Base-by-base conservation (phyloP, 2,888 invertebrate genomes). In the Hypomecis atomaria region DNA sequence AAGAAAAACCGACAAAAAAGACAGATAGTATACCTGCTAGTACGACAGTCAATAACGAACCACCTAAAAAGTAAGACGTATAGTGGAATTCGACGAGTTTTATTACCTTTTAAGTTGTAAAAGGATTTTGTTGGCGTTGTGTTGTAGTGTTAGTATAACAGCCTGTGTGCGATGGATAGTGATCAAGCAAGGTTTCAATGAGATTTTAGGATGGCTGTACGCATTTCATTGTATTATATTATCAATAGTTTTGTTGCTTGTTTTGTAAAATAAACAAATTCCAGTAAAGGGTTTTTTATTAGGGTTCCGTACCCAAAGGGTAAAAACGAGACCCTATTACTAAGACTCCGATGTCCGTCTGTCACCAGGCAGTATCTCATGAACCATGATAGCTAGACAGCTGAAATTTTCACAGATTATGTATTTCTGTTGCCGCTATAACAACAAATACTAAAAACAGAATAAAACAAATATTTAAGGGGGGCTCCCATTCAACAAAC, bases 1-100 rank as follows among this genome's bases (percentile, higher is more conserved):
- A 96, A 81, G 94, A 95, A 62, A 94, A 94, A 70, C 83, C 88
- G 43, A 70, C 82, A 4, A 13, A 78, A 0, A 73, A 86, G 1
- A 65, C 83, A 1, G 85, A 84, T 4, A 84, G 84, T 70, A 78
- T 86, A 84, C 83, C 88, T 6, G 66, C 83, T n/a, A 65, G 71
- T 8, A 53, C 84, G 5, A 73, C 67, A 38, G 57, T 38, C 43
- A 36, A n/a, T 13, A 9, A n/a, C 11, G 38, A 11, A 5, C 59
- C 53, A 61, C 88, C 79, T 86, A 90, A 88, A 85, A 81, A 85
- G 74, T 89, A 86, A 88, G 13, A 78, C 66, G 71, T 75, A 77
- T 75, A 82, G 74, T 78, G 78, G 78, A 79, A 79, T 85, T 83
- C 81, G 82, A 85, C 81, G 88, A 88, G 87, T 86, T 85, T 87